Conservation (phyloP, 2,113 vertebrate species). For the Stercorarius parasiticus region DNA sequence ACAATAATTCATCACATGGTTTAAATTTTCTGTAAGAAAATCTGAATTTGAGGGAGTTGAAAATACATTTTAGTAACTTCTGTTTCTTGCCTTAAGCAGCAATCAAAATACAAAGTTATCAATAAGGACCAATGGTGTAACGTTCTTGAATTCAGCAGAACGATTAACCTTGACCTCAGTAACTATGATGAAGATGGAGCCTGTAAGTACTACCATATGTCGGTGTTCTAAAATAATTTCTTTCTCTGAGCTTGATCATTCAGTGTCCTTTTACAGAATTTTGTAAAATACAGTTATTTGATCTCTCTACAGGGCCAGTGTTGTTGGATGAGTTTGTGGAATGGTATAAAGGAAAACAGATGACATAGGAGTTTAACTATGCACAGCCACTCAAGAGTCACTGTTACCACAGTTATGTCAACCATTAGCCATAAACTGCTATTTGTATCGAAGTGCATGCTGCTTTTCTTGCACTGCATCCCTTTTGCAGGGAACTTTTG, state of each 20-base stretch:
- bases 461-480: constrained; percentile 80
- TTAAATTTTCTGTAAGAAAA: not conserved
- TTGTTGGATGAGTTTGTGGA: constrained; percentile 99
- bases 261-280: not conserved
- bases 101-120: constrained; percentile 99
- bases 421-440: constrained; percentile 82
- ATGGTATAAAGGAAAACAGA: constrained; percentile 99
- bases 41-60: not conserved
- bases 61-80: not conserved
- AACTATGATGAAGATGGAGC: constrained; percentile 99
- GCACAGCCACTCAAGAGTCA: constrained; percentile 79
- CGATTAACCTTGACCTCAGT: constrained; percentile 98
- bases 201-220: constrained; percentile 81
- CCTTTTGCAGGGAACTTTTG: constrained; percentile 72
- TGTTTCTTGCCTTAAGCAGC: constrained; percentile 78
- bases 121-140: constrained; percentile 99
- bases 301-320: constrained; percentile 88
- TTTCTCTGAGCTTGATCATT: not conserved
- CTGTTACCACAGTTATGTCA: constrained; percentile 79
- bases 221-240: not conserved
- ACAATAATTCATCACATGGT: not conserved
- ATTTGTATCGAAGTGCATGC: constrained; percentile 82
- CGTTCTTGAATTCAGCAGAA: constrained; percentile 98
- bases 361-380: constrained; percentile 86
- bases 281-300: constrained; percentile 24